Conservation (phyloP, 2,797 vertebrate species). For the Phaenicophaeus curvirostris region DNA sequence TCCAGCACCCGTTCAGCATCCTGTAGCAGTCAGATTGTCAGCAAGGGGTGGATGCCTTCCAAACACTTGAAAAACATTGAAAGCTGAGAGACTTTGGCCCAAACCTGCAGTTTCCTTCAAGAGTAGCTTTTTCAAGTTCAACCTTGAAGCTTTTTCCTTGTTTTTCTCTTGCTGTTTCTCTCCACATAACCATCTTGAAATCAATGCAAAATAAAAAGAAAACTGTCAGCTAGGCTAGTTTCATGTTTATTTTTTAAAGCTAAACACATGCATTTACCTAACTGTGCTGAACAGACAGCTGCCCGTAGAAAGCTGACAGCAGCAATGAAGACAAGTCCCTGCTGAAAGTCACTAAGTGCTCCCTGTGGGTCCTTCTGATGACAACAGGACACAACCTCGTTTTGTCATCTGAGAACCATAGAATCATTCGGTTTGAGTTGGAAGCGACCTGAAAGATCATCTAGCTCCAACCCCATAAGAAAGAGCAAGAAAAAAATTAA, state of each 20-base stretch:
- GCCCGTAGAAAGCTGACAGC: background rate
- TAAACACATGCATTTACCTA: background rate
- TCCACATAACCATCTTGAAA: background rate
- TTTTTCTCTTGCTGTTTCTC: background rate
- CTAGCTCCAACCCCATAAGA: background rate
- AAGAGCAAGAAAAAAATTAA: background rate
- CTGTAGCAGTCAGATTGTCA: too few species aligned
- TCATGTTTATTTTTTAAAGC: background rate
- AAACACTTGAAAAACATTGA: rapidly evolving
- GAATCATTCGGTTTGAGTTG: too few species aligned
- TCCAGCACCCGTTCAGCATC: rapidly evolving
- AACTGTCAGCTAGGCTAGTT: too few species aligned
- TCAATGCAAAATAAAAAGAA: background rate
- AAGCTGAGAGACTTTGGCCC: rapidly evolving
- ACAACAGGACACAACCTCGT: background rate
- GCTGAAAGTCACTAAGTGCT: background rate
- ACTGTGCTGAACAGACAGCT: background rate
- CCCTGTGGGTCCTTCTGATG: background rate
- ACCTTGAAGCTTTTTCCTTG: background rate
- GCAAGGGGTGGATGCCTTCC: rapidly evolving
- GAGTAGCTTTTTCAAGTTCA: background rate
- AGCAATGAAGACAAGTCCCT: rapidly evolving
- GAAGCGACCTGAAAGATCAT: too few species aligned
- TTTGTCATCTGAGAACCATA: background rate
- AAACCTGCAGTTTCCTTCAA: rapidly evolving